phyloP scores from a whole-genome alignment of 2,797 vertebrate species.

The Catamblyrhynchus diadema region DNA sequence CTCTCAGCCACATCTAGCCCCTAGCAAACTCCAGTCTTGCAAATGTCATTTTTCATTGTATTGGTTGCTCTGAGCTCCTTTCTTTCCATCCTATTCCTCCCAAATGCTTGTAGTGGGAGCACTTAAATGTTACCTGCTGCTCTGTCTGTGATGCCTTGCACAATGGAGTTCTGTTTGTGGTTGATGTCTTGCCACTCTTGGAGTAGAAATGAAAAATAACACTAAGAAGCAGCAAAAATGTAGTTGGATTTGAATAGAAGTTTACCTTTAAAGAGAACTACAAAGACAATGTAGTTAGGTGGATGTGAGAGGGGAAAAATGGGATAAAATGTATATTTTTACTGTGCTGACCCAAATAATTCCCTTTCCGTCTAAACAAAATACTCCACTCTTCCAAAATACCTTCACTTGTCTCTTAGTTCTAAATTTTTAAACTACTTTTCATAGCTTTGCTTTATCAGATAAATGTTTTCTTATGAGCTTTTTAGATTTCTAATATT shows the following conservation, averaged over 20 bases:
- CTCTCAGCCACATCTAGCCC: not conserved
- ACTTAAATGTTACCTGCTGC: not conserved
- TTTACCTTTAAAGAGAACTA: not conserved
- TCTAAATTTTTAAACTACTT: not conserved
- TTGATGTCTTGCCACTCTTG: not conserved
- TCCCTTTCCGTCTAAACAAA: not conserved
- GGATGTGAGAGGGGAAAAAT: not conserved
- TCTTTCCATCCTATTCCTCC: not conserved
- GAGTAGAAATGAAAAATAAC: not conserved
- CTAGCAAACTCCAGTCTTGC: not conserved
- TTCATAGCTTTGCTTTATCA: not conserved
- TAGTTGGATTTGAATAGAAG: not conserved
- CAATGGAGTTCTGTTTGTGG: not conserved
- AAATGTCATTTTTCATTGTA: not conserved
- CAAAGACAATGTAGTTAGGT: not conserved
- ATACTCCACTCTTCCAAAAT: not conserved
- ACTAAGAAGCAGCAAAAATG: not conserved
- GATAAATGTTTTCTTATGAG: not conserved
- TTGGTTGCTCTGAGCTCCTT: not conserved
- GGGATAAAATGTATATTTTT: accelerated
- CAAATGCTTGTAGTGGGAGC: not conserved
- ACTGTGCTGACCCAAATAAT: accelerated
- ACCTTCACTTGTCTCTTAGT: not conserved
- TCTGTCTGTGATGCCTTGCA: not conserved
- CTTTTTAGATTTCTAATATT: not conserved